Evolutionary conservation across 2,797 vertebrate species (phyloP).

Genomic region (Ctenosaura bakeri): DNA sequence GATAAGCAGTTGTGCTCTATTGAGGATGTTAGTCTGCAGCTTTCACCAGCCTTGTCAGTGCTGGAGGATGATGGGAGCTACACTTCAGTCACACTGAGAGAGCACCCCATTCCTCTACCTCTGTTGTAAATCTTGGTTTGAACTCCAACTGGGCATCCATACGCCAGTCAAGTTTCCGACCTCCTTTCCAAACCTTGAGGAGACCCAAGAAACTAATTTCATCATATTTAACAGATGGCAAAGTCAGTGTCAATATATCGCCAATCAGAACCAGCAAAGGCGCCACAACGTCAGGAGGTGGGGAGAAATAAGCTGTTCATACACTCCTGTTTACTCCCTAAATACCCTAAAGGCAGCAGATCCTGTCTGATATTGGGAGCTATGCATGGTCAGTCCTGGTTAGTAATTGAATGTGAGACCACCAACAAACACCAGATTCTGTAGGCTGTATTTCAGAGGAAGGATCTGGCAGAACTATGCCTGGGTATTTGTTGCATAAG

Average conservation of each 20-base stretch:
- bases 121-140: not conserved
- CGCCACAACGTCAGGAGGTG: not conserved
- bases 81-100: not conserved
- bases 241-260: not conserved
- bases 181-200: too few relatives aligned
- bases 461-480: too few relatives aligned
- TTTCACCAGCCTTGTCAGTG: not conserved
- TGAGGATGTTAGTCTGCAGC: not conserved
- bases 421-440: too few relatives aligned
- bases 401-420: too few relatives aligned
- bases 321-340: too few relatives aligned
- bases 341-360: not conserved
- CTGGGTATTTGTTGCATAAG: too few relatives aligned
- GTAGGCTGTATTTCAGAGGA: too few relatives aligned
- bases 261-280: not conserved
- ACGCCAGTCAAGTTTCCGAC: not conserved
- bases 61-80: not conserved
- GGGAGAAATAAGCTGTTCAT: not conserved
- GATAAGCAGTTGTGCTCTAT: not conserved
- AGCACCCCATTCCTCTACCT: not conserved
- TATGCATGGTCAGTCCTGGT: too few relatives aligned
- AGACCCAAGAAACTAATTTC: not conserved
- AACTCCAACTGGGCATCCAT: not conserved
- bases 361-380: too few relatives aligned
- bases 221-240: not conserved